These are phyloP conservation scores for Drosophila melanosoma DNA, from an alignment of 2,888 invertebrate species.

Conservation along the genomic window DNA sequence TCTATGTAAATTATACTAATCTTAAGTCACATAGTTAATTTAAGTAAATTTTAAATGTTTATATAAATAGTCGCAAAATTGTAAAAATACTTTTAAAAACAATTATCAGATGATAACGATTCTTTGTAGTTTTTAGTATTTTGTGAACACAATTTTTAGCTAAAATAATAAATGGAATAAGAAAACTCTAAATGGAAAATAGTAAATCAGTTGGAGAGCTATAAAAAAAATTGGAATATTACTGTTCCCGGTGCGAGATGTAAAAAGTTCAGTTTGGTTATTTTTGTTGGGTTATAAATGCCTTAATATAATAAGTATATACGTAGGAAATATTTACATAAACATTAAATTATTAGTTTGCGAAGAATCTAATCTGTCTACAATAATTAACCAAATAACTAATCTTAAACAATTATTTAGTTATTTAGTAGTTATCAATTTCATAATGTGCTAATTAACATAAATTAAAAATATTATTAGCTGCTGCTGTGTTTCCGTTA, in stretches of 20 bases:
- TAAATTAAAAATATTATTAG: not conserved
- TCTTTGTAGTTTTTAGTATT: not conserved
- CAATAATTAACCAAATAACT: not conserved
- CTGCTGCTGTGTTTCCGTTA: not conserved
- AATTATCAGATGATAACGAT: not conserved
- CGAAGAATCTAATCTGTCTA: not conserved
- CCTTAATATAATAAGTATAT: not conserved
- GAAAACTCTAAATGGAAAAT: not conserved
- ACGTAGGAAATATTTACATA: not conserved
- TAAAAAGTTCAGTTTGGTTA: not conserved
- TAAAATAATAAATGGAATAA: not conserved
- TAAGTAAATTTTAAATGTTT: not conserved
- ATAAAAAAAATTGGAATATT: not conserved
- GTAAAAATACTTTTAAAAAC: not conserved
- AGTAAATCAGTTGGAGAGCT: not conserved
- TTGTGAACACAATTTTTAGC: not conserved
- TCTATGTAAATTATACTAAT: constrained; percentile 30
- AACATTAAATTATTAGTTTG: not conserved
- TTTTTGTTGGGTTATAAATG: not conserved
- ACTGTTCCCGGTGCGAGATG: not conserved
- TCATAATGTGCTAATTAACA: constrained; percentile 4
- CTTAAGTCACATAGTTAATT: constrained; percentile 8
- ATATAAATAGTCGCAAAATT: not conserved
- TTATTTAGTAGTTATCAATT: not conserved
- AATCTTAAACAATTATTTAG: not conserved